A percentile compares a stretch with the other conserved stretches of the same genome.
These are phyloP conservation scores for Solenopsis invicta DNA, from an alignment of 1,140 invertebrate genomes.

Conservation along the genomic window DNA sequence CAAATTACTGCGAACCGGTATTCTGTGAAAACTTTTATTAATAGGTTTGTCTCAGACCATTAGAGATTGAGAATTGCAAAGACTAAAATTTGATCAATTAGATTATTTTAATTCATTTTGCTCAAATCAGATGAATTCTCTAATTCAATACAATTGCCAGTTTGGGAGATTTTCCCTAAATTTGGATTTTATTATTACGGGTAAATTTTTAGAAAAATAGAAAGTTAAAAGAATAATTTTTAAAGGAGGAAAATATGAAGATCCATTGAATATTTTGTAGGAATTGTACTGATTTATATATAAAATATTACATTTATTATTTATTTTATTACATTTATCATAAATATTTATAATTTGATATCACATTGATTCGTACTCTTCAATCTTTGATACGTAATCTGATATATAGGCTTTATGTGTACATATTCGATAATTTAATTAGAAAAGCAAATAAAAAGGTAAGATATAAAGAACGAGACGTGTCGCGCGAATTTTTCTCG, in stretches of 20 bases:
- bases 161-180: no score
- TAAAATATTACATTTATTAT: no score
- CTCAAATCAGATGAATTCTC: neutral
- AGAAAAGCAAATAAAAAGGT: neutral
- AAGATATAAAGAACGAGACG: neutral
- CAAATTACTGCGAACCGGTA: no score
- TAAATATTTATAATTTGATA: no score
- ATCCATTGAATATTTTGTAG: no score
- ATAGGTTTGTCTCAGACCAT: neutral
- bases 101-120: neutral
- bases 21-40: no score
- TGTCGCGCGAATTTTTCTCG: conserved; percentile 3
- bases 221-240: no score
- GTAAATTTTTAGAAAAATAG: no score
- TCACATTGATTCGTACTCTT: neutral
- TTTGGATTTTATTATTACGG: no score
- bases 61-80: neutral
- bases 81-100: neutral
- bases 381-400: neutral
- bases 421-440: neutral
- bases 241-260: no score
- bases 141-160: neutral
- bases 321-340: no score
- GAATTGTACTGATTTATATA: no score
- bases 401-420: neutral